Evolutionary conservation across 35 echinoderm and acorn worm species (phyloP).

Genomic region (Ptychodera flava): DNA sequence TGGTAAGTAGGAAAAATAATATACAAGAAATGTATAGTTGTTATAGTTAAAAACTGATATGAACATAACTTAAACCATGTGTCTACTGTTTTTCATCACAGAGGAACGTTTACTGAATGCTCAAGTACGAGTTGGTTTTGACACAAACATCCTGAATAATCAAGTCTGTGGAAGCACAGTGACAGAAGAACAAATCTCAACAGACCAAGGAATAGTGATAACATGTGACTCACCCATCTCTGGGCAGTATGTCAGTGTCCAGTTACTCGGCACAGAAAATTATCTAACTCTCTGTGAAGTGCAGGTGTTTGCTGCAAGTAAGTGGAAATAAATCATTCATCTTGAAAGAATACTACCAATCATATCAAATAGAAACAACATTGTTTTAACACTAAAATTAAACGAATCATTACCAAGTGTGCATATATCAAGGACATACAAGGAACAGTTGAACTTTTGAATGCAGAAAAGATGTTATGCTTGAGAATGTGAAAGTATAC

Average conservation of each 20-base stretch:
- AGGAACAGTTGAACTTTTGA: too few species aligned
- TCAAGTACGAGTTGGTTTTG: not conserved
- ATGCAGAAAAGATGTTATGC: too few species aligned
- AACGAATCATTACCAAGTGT: too few species aligned
- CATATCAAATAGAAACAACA: too few species aligned
- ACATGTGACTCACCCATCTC: not conserved
- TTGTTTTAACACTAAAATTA: too few species aligned
- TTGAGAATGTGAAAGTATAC: too few species aligned
- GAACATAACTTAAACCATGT: too few species aligned
- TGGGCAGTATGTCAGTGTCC: not conserved
- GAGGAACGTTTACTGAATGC: not conserved
- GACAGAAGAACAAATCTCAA: not conserved
- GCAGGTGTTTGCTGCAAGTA: not conserved
- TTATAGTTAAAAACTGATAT: too few species aligned
- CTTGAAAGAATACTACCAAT: too few species aligned
- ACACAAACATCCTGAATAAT: not conserved
- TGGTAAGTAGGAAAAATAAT: not conserved
- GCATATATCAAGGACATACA: too few species aligned
- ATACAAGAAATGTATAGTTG: too few species aligned
- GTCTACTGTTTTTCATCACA: too few species aligned
- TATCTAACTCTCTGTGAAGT: not conserved
- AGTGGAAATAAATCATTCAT: not conserved
- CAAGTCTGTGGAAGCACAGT: not conserved
- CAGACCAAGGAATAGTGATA: not conserved
- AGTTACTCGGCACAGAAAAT: not conserved